Evolutionary conservation across 2,888 invertebrate genomes (phyloP), one percentile per base, ranked within the genome.

Genomic region (Agrochola litura): DNA sequence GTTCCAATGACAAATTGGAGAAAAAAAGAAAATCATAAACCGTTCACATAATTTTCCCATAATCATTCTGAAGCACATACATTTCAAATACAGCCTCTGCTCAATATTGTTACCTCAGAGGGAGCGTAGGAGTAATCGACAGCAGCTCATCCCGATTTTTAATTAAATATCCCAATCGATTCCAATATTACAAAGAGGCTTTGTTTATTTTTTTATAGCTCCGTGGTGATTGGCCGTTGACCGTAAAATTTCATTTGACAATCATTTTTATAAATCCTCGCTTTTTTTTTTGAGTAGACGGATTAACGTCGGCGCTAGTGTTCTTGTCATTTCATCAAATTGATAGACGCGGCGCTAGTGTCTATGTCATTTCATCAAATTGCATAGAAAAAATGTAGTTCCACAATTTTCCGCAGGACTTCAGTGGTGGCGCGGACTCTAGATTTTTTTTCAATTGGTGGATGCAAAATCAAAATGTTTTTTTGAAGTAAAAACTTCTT

Each of bases 101-200:
- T 71, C 67, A 58, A 79, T 60, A 79, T 76, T 76, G 54, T 76
- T 69, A 79, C 52, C 68, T 79, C 75, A 37, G 61, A 43, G 58
- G 61, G 72, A 73, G 73, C 76, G 81, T 82, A 82, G 81, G 84
- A 83, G 83, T 75, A 82, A 81, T 73, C 69, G 75, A 76, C 79
- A 61, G 76, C 54, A 52, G 85, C 72, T 80, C 80, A 82, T 83
- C 82, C 73, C 77, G 79, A 86, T 89, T 90, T 92, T 92, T 92
- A 91, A 92, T 92, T 91, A 92, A 91, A 92, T 88, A 90, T 72
- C 82, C 85, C 88, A 86, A 91, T 89, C 86, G 88, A 82, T 89
- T 86, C 84, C 87, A 81, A 83, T 87, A 88, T 87, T 85, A 88
- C 88, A 78, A 81, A 81, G 75, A 84, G 82, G 81, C 78, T 86